Base-by-base conservation (phyloP, 2,888 invertebrate species). In the Limenitis camilla region DNA sequence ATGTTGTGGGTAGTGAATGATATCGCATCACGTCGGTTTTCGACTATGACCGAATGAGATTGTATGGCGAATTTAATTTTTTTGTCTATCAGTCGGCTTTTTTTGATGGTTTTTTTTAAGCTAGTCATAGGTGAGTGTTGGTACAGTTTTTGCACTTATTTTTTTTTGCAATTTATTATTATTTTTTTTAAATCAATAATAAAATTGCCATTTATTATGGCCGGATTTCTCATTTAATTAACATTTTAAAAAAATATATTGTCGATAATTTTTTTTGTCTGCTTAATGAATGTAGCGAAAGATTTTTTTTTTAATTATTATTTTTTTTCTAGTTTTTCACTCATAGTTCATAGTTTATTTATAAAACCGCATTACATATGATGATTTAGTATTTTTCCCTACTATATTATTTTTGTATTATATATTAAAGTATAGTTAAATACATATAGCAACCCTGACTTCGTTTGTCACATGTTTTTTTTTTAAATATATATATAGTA, bases 61-160 rank as follows among this genome's bases (percentile, higher is more conserved):
- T 19, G 40, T 29, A 44, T 47, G 30, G 32, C 35, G 36, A 29
- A 45, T 45, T 45, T 45, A 36, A 36, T 28, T 45, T 44, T 40
- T 49, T 58, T 46, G 48, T 56, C 48, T 57, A 48, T 53, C 43
- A 41, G 36, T 43, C 46, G 40, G 48, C 42, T 42, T 30, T 54
- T 35, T 32, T 60, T 43, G 43, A 29, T 11, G 48, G 33, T 35
- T 49, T 29, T 40, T 30, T 42, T 46, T 46, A 60, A 67, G 67
- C 76, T 76, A 75, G 78, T 76, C 75, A 72, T 66, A 64, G 60
- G 61, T 64, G 59, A 65, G 63, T 62, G 49, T 65, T 61, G 66
- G 45, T 56, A 42, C 50, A 44, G 41, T 53, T 44, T 54, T 59
- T 59, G 60, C 57, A 51, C 45, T 11, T 38, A 29, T 46, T 43